Evolutionary conservation across 2,888 invertebrate species (phyloP), one percentile per base, ranked within the genome.

Genomic region (Dynastes grantii): DNA sequence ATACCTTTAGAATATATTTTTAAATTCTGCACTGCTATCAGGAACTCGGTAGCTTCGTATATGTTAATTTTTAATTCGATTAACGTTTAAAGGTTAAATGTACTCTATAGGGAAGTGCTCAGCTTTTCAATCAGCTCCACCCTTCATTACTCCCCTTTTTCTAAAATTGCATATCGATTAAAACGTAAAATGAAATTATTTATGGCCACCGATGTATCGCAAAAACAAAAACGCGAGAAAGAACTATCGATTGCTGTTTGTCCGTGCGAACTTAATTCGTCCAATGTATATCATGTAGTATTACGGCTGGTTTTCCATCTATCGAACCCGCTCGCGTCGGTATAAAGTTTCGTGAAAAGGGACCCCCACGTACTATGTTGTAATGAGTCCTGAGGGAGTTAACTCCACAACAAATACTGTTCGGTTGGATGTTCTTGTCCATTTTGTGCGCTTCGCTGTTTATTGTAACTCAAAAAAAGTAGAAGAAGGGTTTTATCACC

Each of bases 221-320:
- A 45, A 61, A 55, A 61, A 37, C 32, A 37, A 61, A 75, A 75
- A 22, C 63, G 29, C 61, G 61, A 75, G 55, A 75, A 75, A 75
- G 73, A 73, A 73, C 64, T 78, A 78, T 78, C 64, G 78, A 78
- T 78, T 78, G 16, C 55, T 64, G 49, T 37, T 71, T 73, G 53
- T 61, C 73, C 55, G 68, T 45, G 65, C 73, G 55, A 78, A 73
- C 78, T 78, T 86, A 85, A 86, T 85, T 87, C 86, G 78, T 63
- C 45, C 64, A 55, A 64, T 77, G 80, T 80, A 80, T 77, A 79
- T 80, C 80, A 80, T 79, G 80, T 79, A 73, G 80, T 77, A 80
- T 80, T 77, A 79, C 76, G 78, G 77, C 37, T 27, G 80, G 82
- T 81, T 81, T 79, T 77, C 81, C 80, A 82, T 82, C 81, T 77